Base-by-base conservation (phyloP, 2,888 invertebrate species). In the Timandra comae region DNA sequence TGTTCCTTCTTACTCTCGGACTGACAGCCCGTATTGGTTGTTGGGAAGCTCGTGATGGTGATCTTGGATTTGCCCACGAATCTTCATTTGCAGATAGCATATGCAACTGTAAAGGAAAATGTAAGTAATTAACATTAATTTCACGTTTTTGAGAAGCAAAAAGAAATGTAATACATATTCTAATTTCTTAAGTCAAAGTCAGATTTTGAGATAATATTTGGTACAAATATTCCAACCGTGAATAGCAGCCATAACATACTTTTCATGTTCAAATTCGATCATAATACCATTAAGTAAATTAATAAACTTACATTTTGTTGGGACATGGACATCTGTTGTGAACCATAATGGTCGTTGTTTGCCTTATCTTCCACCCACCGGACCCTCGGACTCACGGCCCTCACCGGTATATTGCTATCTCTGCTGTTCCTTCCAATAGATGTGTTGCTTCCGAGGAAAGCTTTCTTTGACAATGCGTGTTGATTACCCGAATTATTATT, bases 11-110 rank as follows among this genome's bases (percentile, higher is more conserved):
- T 27, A 87, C 64, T 56, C 86, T 70, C 21, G 86, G 86, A 49
- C 86, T 87, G 2, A 87, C 86, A 41, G 86, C 86, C 49, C 82
- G 69, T 3, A 87, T 77, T 2, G 80, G 86, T 51, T 87, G 86
- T 49, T 85, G 84, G 29, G 76, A 72, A 30, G 66, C 71, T 51
- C 85, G 66, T 3, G 82, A 79, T 9, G 86, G 85, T 7, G 86
- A 85, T 52, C 81, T 68, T 25, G 63, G 57, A 23, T 57, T 64
- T 30, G 71, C 56, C 86, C 86, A 85, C 16, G 75, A 58, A 22
- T 86, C 85, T 45, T 86, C 86, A 7, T 67, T 63, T 27, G 57
- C 35, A 37, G 47, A 57, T 35, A 72, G 43, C 16, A 63, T 48
- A 46, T 77, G 58, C 50, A 85, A 51, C 82, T 82, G 48, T 16